Base-by-base conservation (phyloP, 2,888 invertebrate species). In the Deilephila elpenor region DNA sequence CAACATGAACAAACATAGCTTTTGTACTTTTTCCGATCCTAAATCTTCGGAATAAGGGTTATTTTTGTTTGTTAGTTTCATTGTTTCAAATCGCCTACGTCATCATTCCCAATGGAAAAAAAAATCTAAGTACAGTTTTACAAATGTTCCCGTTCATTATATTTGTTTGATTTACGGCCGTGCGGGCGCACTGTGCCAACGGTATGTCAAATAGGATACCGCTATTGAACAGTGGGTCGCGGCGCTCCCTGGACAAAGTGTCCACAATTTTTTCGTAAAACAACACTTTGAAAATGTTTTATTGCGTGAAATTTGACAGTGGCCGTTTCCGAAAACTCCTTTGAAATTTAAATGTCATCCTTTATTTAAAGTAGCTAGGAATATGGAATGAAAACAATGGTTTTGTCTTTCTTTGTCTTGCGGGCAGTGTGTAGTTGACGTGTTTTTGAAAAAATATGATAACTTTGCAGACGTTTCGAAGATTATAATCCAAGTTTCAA, bases 131-230 rank as follows among this genome's bases (percentile, higher is more conserved):
- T 84, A 90, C 91, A 88, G 90, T 91, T 91, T 88, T 85, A 93
- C 94, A 92, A 93, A 93, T 80, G 84, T 77, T 94, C 87, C 94
- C 93, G 94, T 93, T 92, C 82, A 86, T 87, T 84, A 88, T 86
- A 83, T 88, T 89, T 87, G 86, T 88, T 77, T 88, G 86, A 91
- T 93, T 93, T 93, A 93, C 83, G 87, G 87, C 86, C 76, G 83
- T 89, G 84, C 86, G 91, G 91, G 91, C 80, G 82, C 88, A 88
- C 91, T 89, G 90, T 90, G 88, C 85, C 74, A 85, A 86, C 87
- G 87, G 88, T 83, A 86, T 67, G 67, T 51, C 67, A 67, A 67
- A 67, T 84, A 88, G 84, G 82, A 85, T 78, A 85, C 91, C 91
- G 91, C 90, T 90, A 83, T 84, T 80, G 82, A 80, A 83, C 83